A percentile compares a stretch with the other conserved stretches of the same genome.
Conservation (phyloP, 64 coral and sea anemone species). For the Stichodactyla mertensii region DNA sequence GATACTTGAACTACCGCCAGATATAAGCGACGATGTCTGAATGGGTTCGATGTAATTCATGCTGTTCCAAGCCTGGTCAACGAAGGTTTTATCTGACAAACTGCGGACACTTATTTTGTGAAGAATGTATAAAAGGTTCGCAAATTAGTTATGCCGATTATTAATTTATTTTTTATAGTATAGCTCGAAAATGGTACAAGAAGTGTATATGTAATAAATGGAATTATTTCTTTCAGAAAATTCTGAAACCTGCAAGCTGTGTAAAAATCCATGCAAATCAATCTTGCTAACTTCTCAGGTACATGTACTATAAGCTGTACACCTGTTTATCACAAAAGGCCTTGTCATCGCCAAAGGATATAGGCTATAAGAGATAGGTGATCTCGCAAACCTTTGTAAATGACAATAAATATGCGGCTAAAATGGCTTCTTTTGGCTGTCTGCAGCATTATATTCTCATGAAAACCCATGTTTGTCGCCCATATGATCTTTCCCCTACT, state of each 20-base stretch:
- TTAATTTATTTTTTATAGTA: neutral
- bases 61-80: constrained; percentile 62
- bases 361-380: neutral
- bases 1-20: neutral
- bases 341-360: neutral
- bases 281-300: constrained; percentile 85
- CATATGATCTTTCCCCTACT: too few relatives aligned
- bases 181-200: too few relatives aligned
- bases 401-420: too few relatives aligned
- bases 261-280: constrained; percentile 62
- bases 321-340: neutral
- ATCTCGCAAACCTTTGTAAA: too few relatives aligned
- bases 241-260: constrained; percentile 64
- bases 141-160: neutral
- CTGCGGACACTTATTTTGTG: constrained; percentile 94
- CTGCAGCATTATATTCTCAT: too few relatives aligned
- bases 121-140: constrained; percentile 82
- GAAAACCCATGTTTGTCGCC: too few relatives aligned
- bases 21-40: constrained; percentile 43
- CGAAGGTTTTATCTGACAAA: constrained; percentile 91
- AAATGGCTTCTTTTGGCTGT: too few relatives aligned
- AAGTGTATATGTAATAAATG: too few relatives aligned
- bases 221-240: constrained; percentile 37
- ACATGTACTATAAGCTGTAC: neutral
- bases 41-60: constrained; percentile 94